Evolutionary conservation across 2,888 invertebrate species (phyloP), one percentile per base, ranked within the genome.

Genomic region (Lasioglossum lativentre): DNA sequence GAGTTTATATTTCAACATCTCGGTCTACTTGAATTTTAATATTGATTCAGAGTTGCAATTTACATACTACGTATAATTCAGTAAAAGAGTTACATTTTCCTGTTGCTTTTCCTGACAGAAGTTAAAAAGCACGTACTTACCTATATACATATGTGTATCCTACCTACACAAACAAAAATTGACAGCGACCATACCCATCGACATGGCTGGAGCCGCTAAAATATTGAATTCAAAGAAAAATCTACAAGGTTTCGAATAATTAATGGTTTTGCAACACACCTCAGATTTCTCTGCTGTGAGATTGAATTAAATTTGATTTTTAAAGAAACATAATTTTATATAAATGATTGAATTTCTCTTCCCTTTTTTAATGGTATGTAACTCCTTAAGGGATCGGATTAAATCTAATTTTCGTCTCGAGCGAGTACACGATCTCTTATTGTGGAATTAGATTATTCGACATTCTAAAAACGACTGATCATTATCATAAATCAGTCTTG

Each of bases 391-490:
- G 14, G 0, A 63, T 63, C 19, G 63, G 14, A 63, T 70, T n/a
- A 70, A 70, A 40, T 23, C 34, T 16, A 19, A 66, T 66, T 66
- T 19, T 19, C 19, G 5, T 34, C 4, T 34, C 34, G 19, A 59
- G 80, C 68, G 70, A 66, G 45, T 79, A 74, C 75, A 74, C 63
- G 5, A 66, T 45, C 70, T 70, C 63, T 68, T 42, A 66, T 16
- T 4, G 45, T 45, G 16, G 27, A 66, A 81, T 83, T 72, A 59
- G 82, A 70, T 82, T 80, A 82, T 34, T 27, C 14, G 45, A 42
- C 5, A 70, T 38, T 70, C 76, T 82, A 86, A 91, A 86, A 91
- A 76, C 82, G 59, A 83, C 86, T 90, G 89, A 87, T 84, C 40
- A 87, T 59, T 59, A 59, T 27, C 59, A 59, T 59, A 59, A 59